phyloP scores from a whole-genome alignment of 2,888 invertebrate genomes.

The Pachliopta kotzebuea region DNA sequence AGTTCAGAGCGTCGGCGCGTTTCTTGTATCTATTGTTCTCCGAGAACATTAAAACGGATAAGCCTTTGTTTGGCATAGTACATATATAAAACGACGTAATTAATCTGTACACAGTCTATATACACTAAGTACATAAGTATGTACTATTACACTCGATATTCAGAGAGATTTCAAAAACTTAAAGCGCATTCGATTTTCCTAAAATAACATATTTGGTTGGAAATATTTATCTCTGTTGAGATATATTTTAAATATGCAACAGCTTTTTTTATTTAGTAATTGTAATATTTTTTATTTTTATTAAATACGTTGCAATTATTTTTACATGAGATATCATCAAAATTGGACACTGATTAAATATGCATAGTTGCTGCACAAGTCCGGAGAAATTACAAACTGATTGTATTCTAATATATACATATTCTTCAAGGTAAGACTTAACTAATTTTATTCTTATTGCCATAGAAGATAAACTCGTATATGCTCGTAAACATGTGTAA shows the following conservation, averaged over 20 bases:
- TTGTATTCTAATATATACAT: too few relatives aligned
- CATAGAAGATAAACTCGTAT: too few relatives aligned
- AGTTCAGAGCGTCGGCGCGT: constrained; percentile 3
- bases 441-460: too few relatives aligned
- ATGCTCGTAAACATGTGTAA: neutral
- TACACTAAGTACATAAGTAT: neutral
- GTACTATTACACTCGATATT: neutral
- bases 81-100: constrained; percentile 14
- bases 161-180: neutral
- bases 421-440: too few relatives aligned
- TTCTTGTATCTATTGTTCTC: constrained; percentile 22
- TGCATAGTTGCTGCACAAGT: neutral
- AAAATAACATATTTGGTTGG: neutral
- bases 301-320: too few relatives aligned
- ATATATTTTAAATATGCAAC: neutral
- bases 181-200: neutral
- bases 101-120: constrained; percentile 9
- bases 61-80: constrained; percentile 22
- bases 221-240: neutral
- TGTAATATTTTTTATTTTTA: neutral
- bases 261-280: neutral
- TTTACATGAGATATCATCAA: neutral
- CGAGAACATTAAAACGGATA: constrained; percentile 11
- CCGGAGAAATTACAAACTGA: too few relatives aligned
- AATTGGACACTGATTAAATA: constrained; percentile 11